Evolutionary conservation across 2,888 invertebrate species (phyloP), one percentile per base, ranked within the genome.

Genomic region (Actias luna): DNA sequence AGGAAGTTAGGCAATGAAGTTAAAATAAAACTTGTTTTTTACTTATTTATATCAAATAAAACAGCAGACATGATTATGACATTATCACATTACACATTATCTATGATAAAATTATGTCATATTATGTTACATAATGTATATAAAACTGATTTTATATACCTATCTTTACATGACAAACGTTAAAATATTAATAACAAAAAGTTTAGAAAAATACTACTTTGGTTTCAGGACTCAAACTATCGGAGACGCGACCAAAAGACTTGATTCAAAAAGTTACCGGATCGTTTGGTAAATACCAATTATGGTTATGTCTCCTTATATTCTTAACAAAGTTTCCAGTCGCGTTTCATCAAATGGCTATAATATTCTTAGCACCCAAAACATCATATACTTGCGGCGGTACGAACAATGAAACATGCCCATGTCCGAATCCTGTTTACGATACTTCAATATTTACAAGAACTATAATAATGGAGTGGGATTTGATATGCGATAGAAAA

Each of bases 391-490:
- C 72, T 71, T 90, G 93, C 78, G 68, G 71, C 14, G 75, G 72
- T 22, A 72, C 75, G 29, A 75, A 71, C 36, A 74, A 74, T 8
- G 80, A 85, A 29, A 77, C 82, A 8, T 95, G 95, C 71, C 93
- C 93, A 1, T 96, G 96, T 74, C 73, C 85, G 0, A 78, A 90
- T 52, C 93, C 94, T 65, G 81, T 90, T 8, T 96, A 94, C 74
- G 94, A 96, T 76, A 94, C 92, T 60, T 94, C 93, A 58, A 79
- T 94, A 65, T 97, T 97, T 78, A 86, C 93, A 1, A 94, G 94
- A 69, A 96, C 96, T 0, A 96, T 97, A 22, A 93, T 94, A 64
- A 95, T 94, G 63, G 94, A 97, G 93, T 97, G 96, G 96, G 92
- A 95, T 80, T 89, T 97, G 66, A 95, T 96, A 29, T 97, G 96